Base-by-base conservation (phyloP, 2,888 invertebrate species). In the Sinopyrophorus schimmeli region DNA sequence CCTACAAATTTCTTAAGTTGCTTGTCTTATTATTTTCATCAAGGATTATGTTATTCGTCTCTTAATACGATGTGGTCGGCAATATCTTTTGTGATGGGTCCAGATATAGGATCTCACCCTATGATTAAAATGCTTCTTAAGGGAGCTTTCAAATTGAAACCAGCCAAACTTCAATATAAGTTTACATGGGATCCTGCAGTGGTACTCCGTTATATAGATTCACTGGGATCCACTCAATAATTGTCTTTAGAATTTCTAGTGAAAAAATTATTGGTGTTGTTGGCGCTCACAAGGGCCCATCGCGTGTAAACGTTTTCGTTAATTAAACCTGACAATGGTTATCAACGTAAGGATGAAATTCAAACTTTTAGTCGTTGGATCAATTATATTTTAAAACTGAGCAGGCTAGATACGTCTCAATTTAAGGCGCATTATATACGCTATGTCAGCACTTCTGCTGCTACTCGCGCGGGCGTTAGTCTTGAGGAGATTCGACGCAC, bases 131-230 rank as follows among this genome's bases (percentile, higher is more conserved):
- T 60, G 26, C 59, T 60, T 20, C 31, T 61, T 10, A 58, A 52
- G 31, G 58, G 58, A 12, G 31, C 52, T 2, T 47, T 27, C 4
- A 60, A 55, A 20, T 9, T 53, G 1, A 55, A 52, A 32, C 60
- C 59, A 1, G 28, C 54, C 2, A 39, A 12, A 17, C 55, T 58
- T 0, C n/a, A n/a, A n/a, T 61, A 61, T 39, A 51, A 55, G 2
- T 41, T 26, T 5, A 58, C 54, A 1, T 63, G 60, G 61, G 55
- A 61, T 21, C 55, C 59, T 2, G 37, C 20, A 10, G 18, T 58
- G 5, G 58, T 62, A 2, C 43, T 64, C n/a, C 31, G 57, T 7
- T 56, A 57, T 43, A 10, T 57, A 24, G 28, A 41, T 10, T 38
- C 38, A 9, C 27, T 24, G 21, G 37, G 17, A 10, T 1, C 10